Evolutionary conservation across 2,797 vertebrate genomes (phyloP), one percentile per base, ranked within the genome.

Genomic region (Leptatherina wallacei): DNA sequence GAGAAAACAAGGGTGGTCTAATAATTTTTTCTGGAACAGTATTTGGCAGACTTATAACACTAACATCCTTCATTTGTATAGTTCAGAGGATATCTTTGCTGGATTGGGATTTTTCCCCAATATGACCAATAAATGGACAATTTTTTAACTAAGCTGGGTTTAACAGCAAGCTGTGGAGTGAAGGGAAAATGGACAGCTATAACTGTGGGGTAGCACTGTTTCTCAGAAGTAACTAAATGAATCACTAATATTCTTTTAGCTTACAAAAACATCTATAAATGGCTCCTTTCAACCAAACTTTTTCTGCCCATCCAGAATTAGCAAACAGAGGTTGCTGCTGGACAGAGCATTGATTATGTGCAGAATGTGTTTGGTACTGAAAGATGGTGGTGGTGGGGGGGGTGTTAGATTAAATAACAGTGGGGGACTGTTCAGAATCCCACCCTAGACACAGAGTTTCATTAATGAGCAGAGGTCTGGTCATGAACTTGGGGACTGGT

Each of bases 301-400:
- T 54, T 86, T 84, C 78, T 82, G 69, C 78, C 86, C 78, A 71
- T 90, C 68, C 71, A 82, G 81, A 90, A 82, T 91, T 86, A 65
- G 78, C 81, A 88, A 89, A 92, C 87, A 91, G 86, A 87, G 82
- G 84, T 85, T 88, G 75, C 69, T 70, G 68, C 49, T 70, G 77
- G 86, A 93, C 91, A 93, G 91, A 92, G 87, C 84, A 58, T 69
- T 88, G 88, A 83, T 89, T 93, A 92, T 93, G 82, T 85, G 83
- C 81, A 77, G 82, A 90, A 89, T 85, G 89, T 87, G 87, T 91
- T 91, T 92, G 84, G 78, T 86, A 84, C 81, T 90, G 87, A 90
- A 88, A 87, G 86, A 91, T 91, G 89, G 83, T 73, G 42, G 42
- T 44, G 18, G 44, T 47, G 4, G 13, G 38, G 42, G 81, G 76